Base-by-base conservation (phyloP, 2,797 vertebrate species). In the Pelochelys cantorii region DNA sequence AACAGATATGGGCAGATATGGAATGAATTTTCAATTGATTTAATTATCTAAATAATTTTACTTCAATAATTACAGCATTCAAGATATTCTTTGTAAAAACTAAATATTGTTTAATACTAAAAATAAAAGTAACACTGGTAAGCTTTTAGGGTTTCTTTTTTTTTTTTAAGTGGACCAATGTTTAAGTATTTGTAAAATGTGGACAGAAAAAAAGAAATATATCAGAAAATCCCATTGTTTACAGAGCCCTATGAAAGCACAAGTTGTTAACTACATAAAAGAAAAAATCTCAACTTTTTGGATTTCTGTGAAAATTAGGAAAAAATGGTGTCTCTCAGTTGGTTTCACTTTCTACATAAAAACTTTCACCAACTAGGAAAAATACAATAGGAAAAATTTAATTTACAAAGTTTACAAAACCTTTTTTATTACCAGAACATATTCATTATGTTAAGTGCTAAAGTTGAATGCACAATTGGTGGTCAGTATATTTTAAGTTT, bases 51-150 rank as follows among this genome's bases (percentile, higher is more conserved):
- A 55, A 77, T 52, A 77, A 52, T 27, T 3, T 27, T 77, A 27
- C 48, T 77, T 52, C 60, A 90, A 71, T 85, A 95, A 87, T 91
- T 91, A 78, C 68, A 81, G 60, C 79, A 18, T 60, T 90, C 83
- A 68, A n/a, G 77, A 81, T 88, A 92, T 86, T 91, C 37, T 77
- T 48, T 84, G 55, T 82, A 84, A 78, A 93, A 84, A 83, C 4
- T 0, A 94, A 96, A 37, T 78, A 82, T n/a, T 75, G 9, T 57
- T 89, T 92, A 81, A 94, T 93, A 85, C 37, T 86, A 34, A 90
- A 92, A 94, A 96, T 29, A 92, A 93, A 83, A 85, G 89, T 29
- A 65, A 0, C 91, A 84, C 22, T 85, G 83, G 68, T 37, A 37
- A 71, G 68, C 34, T 34, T 37, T 71, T 23, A 10, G 20, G n/a